A percentile compares a stretch with the other conserved stretches of the same genome.
These are phyloP conservation scores for Drosophila kuntzei DNA, from an alignment of 2,888 invertebrate species.

Conservation along the genomic window DNA sequence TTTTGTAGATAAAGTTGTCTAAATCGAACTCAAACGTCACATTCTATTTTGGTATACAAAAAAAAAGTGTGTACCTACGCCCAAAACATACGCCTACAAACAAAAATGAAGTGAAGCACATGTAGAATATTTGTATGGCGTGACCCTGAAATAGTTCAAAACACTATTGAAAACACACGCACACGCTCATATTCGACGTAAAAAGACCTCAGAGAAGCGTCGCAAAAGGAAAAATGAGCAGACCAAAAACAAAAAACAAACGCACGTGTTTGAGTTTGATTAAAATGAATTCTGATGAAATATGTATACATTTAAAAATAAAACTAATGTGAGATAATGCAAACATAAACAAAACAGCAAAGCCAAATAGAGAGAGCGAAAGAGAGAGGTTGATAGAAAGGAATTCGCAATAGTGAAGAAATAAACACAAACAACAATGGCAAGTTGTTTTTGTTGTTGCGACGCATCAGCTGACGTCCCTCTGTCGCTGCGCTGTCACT, in stretches of 20 bases:
- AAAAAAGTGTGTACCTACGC: constrained; percentile 19
- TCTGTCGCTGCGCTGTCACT: constrained; percentile 20
- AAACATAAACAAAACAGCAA: constrained; percentile 27
- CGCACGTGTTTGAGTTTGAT: constrained; percentile 45
- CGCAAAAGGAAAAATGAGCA: constrained; percentile 38
- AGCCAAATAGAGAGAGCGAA: constrained; percentile 7
- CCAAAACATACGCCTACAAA: constrained; percentile 21
- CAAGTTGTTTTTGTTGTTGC: constrained; percentile 1
- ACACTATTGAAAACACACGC: constrained; percentile 44
- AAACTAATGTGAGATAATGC: constrained; percentile 29
- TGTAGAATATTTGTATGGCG: constrained; percentile 22
- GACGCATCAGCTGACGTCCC: constrained; percentile 42
- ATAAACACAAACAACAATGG: constrained; percentile 28
- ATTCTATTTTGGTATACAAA: constrained; percentile 12
- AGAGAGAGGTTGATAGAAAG: constrained; percentile 15
- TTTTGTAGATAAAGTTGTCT: constrained; percentile 6
- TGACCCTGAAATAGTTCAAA: constrained; percentile 75
- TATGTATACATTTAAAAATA: constrained; percentile 18
- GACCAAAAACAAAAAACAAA: constrained; percentile 13
- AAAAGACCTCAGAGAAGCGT: constrained; percentile 30
- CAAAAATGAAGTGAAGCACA: constrained; percentile 22
- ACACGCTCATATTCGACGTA: constrained; percentile 21
- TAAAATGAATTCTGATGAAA: constrained; percentile 21
- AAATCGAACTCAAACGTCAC: constrained; percentile 11
- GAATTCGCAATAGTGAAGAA: constrained; percentile 23